Evolutionary conservation across 2,888 invertebrate genomes (phyloP), one percentile per base, ranked within the genome.

Genomic region (Melangyna quadrimaculata): DNA sequence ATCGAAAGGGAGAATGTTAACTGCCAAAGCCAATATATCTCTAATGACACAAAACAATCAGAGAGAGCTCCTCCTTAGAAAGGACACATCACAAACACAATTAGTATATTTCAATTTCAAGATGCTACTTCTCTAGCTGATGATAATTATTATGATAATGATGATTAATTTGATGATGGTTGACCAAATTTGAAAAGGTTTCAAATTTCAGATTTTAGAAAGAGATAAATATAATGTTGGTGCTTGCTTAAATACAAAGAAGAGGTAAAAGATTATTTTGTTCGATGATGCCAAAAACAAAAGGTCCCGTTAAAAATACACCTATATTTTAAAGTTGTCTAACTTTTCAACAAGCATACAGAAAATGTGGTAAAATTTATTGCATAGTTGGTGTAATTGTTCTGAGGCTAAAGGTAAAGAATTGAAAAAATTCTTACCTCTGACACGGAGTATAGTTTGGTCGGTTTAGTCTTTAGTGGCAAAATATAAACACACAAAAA

Each of bases 341-440:
- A 75, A 78, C 59, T 78, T 73, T 69, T 10, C 57, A 17, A 48
- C 71, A 71, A 10, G 65, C 17, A 74, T 51, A 32, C 69, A 61
- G 43, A 67, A 24, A 53, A 65, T 63, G 67, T 59, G 43, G 72
- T 35, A 55, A 57, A 77, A 86, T 86, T 86, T 86, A 86, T 86
- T 53, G 57, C 77, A 53, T 73, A 63, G 77, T 70, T 57, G 57
- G 29, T 57, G 35, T 35, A 57, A 57, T 57, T 35, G 57, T 57
- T 77, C 37, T 48, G 40, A 35, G 32, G 69, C 73, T 40, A 78
- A 81, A 80, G 77, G 72, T 77, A 78, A 77, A 45, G 72, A 81
- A 86, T 80, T 77, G 77, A 70, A 81, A 80, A 80, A 81, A 80
- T 77, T 59, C 63, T 73, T 69, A 81, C 77, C 77, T 78, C 81